Evolutionary conservation across 2,797 vertebrate species (phyloP), one percentile per base, ranked within the genome.

Genomic region (Hozukius guyotensis): DNA sequence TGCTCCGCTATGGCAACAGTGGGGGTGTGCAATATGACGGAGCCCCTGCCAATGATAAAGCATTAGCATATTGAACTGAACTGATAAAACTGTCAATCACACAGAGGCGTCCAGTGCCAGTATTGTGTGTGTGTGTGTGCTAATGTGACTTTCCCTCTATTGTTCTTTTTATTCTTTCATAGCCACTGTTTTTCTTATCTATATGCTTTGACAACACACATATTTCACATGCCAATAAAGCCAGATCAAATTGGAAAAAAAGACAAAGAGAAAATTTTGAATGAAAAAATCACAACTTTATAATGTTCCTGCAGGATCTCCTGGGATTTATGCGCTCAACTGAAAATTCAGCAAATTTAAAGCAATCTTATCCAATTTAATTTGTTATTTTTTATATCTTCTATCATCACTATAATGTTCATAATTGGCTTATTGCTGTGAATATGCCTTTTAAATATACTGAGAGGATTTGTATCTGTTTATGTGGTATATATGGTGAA

Each of bases 81-180:
- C 84, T 86, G 87, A 92, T 92, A 85, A 90, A 91, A 81, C 81
- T 91, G 89, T 88, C 91, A 88, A 59, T 91, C 89, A 80, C 70
- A 82, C 11, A 11, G 46, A 66, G 72, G 68, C 36, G 66, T 71
- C n/a, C 34, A 2, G 72, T 74, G 66, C 71, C 78, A 86, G 20
- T 22, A 24, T 14, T 34, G 60, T 77, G 36, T 74, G n/a, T 60
- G 52, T 79, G 70, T 63, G 59, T 63, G 60, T 70, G 79, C 64
- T 55, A 71, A 60, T 73, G 73, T 38, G 16, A 52, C 14, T 27
- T 34, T 27, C 2, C 9, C 25, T 14, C 25, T 57, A 53, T 74
- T 73, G 46, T 86, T 56, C n/a, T 66, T 56, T 42, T n/a, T 77
- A 38, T 14, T 7, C 7, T 73, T 56, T 49, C 24, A 22, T 52